Conservation (phyloP, 2,888 invertebrate species). For the Alcis repandata region DNA sequence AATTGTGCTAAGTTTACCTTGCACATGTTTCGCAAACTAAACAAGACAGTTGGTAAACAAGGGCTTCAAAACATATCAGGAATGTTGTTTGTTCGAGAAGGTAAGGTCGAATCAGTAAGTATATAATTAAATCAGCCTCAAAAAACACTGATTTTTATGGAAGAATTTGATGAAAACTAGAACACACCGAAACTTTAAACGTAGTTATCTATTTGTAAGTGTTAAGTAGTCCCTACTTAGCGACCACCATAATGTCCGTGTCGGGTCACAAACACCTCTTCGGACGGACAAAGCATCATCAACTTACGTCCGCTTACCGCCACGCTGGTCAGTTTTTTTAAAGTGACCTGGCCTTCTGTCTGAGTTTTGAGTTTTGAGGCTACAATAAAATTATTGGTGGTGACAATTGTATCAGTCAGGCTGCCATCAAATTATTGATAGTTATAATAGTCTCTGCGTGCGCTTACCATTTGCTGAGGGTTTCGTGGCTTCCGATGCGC, state of each 20-base stretch:
- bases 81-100: conserved; percentile 9
- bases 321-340: too few relatives aligned
- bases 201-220: too few relatives aligned
- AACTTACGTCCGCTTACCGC: too few relatives aligned
- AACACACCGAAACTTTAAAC: too few relatives aligned
- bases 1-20: conserved; percentile 33
- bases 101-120: not conserved
- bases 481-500: conserved; percentile 94
- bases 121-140: not conserved
- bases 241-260: too few relatives aligned
- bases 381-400: too few relatives aligned
- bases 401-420: too few relatives aligned
- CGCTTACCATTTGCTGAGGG: conserved; percentile 96
- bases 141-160: not conserved
- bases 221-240: too few relatives aligned
- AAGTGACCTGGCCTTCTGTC: too few relatives aligned
- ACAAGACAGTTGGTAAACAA: conserved; percentile 5
- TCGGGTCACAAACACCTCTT: too few relatives aligned
- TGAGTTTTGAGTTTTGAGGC: too few relatives aligned
- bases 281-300: too few relatives aligned
- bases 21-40: conserved; percentile 22
- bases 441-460: not conserved
- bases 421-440: not conserved
- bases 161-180: not conserved
- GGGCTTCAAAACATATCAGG: conserved; percentile 5